Evolutionary conservation across 2,113 vertebrate species (phyloP), one percentile per base, ranked within the genome.

Genomic region (Melanostigma gelatinosum): DNA sequence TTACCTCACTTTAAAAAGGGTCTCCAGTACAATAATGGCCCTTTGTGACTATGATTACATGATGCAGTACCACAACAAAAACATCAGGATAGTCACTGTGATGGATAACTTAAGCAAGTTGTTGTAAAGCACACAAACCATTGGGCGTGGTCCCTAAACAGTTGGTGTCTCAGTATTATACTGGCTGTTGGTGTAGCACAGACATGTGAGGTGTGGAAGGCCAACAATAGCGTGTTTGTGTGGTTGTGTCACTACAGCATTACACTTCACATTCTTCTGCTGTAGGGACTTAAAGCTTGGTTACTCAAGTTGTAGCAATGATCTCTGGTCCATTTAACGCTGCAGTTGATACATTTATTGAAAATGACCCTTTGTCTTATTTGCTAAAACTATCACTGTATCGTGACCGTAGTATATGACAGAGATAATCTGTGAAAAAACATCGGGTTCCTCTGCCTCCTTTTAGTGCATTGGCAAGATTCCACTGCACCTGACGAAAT

Each of bases 191-290:
- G 34, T 61, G 50, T 55, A 38, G 16, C 55, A 11, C 55, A 52
- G 32, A 22, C 29, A 62, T 75, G 46, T 44, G 4, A 46, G 77
- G 85, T 85, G 77, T 34, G 24, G 24, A 15, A 60, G 66, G 6
- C 15, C 52, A 84, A 89, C 82, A 91, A 87, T 81, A 2, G 83
- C 34, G 61, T n/a, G 64, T 24, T 75, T 87, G 72, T 85, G 50
- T 34, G 15, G 48, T 65, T 85, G 32, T 82, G 12, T 67, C 20
- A 36, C 11, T 44, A 3, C 22, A 71, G 12, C 67, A 44, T 13
- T 46, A 57, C 24, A 75, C 58, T 24, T 73, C 55, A 55, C 55
- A 48, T 86, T 48, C 79, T 75, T 67, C 11, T 57, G 27, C 50
- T 36, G n/a, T 29, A n/a, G 40, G 44, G 48, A 55, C 72, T 54